Evolutionary conservation across 1,140 invertebrate species (phyloP).

Genomic region (Scaptomyza pallida): DNA sequence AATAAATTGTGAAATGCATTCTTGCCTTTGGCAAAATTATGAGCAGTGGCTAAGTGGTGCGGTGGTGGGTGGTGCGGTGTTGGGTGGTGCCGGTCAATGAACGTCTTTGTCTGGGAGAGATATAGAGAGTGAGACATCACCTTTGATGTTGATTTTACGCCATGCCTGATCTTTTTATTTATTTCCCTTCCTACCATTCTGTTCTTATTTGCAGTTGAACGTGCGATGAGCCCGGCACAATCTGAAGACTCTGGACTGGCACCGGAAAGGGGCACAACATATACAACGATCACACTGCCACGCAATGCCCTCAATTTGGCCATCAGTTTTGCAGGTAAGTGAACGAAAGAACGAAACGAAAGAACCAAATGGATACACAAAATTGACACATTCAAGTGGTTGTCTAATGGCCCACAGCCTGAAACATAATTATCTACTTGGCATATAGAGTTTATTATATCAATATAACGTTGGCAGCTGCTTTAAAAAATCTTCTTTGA

Average conservation of each 20-base stretch:
- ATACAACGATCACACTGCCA: conserved; percentile 83
- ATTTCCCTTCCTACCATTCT: not conserved
- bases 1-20: conserved; percentile 53
- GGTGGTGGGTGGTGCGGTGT: not conserved
- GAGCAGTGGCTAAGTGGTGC: conserved; percentile 1
- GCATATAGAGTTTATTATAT: not conserved
- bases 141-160: conserved; percentile 59
- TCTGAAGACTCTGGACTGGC: conserved; percentile 83
- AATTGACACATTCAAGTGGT: conserved; percentile 25
- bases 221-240: conserved; percentile 83
- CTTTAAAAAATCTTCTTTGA: not conserved
- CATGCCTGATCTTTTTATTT: conserved; percentile 21
- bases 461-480: conserved; percentile 18
- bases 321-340: conserved; percentile 83
- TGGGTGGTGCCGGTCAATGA: conserved; percentile 32
- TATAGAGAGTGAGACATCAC: conserved; percentile 22
- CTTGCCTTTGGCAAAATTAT: conserved; percentile 41
- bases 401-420: conserved; percentile 7
- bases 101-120: conserved; percentile 32
- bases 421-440: not conserved
- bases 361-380: no score
- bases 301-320: conserved; percentile 79
- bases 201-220: conserved; percentile 69
- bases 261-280: conserved; percentile 83
- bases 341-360: not conserved